Conservation (phyloP, 2,797 vertebrate genomes). For the Heteromormyrus szaboi region DNA sequence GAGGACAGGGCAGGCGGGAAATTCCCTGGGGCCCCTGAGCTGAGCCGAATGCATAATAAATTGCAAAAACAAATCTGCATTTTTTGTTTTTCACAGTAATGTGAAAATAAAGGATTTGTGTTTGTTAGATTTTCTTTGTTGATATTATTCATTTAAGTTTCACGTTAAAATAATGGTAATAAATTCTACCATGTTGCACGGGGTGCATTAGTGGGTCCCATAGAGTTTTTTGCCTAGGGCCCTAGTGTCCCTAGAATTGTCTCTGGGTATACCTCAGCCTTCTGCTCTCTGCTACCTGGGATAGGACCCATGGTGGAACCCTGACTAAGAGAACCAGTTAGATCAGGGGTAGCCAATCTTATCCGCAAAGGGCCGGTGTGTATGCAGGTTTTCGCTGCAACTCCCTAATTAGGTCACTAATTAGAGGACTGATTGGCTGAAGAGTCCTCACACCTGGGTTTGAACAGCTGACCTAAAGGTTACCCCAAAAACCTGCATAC, state of each 20-base stretch:
- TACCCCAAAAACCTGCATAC: too few species aligned
- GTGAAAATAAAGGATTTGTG: neutral
- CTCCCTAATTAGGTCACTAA: too few species aligned
- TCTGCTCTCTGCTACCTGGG: neutral
- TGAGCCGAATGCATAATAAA: neutral
- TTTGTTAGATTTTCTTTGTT: neutral
- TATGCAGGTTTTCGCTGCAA: too few species aligned
- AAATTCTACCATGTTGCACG: neutral
- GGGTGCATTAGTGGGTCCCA: neutral
- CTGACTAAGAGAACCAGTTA: neutral
- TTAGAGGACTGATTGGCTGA: too few species aligned
- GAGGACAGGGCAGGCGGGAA: neutral
- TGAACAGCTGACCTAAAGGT: too few species aligned
- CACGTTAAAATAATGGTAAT: neutral
- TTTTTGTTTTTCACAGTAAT: neutral
- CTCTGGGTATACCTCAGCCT: neutral
- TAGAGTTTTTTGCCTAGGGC: neutral
- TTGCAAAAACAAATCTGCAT: neutral
- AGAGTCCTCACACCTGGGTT: too few species aligned
- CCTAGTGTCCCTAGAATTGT: neutral
- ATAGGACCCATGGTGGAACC: neutral
- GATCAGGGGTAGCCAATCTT: neutral
- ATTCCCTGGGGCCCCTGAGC: neutral
- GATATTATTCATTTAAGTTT: neutral
- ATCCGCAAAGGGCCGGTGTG: too few species aligned